A percentile compares a stretch with the other conserved stretches of the same genome.
Conservation (phyloP, 2,797 vertebrate genomes). For the Echiichthys vipera region DNA sequence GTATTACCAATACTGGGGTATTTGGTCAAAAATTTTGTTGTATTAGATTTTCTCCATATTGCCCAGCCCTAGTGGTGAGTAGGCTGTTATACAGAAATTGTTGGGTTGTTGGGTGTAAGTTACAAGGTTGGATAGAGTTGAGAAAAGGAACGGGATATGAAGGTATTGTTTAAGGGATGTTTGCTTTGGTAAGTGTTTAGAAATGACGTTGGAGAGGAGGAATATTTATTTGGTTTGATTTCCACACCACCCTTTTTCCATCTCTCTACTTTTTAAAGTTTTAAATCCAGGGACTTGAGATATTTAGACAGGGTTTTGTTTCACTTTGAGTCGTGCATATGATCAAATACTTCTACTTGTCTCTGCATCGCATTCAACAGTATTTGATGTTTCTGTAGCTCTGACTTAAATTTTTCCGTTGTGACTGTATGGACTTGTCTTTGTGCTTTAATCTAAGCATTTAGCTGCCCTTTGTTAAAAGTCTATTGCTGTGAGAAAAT, state of each 20-base stretch:
- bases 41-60: no score
- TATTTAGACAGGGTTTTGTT: conserved; percentile 25
- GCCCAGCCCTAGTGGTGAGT: no score
- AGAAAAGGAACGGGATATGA: conserved; percentile 3
- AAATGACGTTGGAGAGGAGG: neutral
- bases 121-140: neutral
- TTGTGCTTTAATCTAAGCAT: conserved; percentile 49
- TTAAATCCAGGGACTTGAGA: conserved; percentile 16
- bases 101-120: neutral
- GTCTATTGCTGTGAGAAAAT: conserved; percentile 54
- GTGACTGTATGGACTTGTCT: conserved; percentile 43
- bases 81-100: neutral
- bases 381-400: conserved; percentile 48
- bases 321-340: conserved; percentile 45
- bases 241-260: neutral
- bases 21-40: no score
- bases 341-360: conserved; percentile 62
- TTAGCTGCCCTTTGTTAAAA: conserved; percentile 51
- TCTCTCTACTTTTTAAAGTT: no score
- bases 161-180: neutral
- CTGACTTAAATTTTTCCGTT: conserved; percentile 20
- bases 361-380: conserved; percentile 38
- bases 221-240: no score
- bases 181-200: neutral
- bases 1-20: no score